Percentiles rank a stretch among this genome's conserved stretches.
Evolutionary conservation across 2,888 invertebrate genomes (phyloP).

Genomic region (Lottia scabra): DNA sequence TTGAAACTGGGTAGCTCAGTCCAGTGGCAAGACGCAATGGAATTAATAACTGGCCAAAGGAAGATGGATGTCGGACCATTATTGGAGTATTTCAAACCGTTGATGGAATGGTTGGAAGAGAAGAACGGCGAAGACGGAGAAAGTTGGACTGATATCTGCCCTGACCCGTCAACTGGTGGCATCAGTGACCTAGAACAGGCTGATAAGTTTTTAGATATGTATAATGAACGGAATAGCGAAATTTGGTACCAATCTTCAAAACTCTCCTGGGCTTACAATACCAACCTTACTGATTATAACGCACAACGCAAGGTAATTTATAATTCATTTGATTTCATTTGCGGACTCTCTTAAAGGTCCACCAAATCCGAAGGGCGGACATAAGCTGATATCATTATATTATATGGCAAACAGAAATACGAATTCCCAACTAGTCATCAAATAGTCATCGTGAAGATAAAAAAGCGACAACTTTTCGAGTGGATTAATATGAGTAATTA

Average conservation of each 20-base stretch:
- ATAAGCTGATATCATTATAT: too few species aligned
- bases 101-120: conserved; percentile 81
- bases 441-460: too few species aligned
- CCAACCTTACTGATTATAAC: conserved; percentile 57
- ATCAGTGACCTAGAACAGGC: not conserved
- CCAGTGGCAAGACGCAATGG: conserved; percentile 78
- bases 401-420: not conserved
- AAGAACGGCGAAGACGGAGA: conserved; percentile 11
- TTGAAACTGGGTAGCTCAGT: conserved; percentile 69
- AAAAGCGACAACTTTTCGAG: too few species aligned
- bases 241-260: not conserved
- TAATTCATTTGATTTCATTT: not conserved
- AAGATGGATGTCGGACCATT: conserved; percentile 82
- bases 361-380: too few species aligned
- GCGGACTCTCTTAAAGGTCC: too few species aligned
- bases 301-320: conserved; percentile 43
- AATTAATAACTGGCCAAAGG: conserved; percentile 78
- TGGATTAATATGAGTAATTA: too few species aligned
- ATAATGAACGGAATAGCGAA: not conserved
- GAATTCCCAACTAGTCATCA: too few species aligned
- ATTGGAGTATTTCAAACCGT: conserved; percentile 84
- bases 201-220: not conserved
- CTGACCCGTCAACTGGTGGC: conserved; percentile 6
- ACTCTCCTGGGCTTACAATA: conserved; percentile 47
- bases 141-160: conserved; percentile 8